Base-by-base conservation (phyloP, 2,888 invertebrate species). In the Trissolcus japonicus region DNA sequence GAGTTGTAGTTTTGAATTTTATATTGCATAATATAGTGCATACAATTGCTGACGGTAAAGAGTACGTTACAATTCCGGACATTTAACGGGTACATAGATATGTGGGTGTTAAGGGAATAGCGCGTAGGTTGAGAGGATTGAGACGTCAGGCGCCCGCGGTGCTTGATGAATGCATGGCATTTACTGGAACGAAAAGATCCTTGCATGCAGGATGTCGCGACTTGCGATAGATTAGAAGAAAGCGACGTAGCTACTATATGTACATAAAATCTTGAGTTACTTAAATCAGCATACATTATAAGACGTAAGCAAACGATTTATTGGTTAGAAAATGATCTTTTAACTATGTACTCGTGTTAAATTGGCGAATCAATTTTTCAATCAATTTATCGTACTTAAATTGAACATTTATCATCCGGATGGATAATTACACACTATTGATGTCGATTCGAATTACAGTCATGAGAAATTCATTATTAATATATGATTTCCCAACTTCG, bases 111-210 rank as follows among this genome's bases (percentile, higher is more conserved):
- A 79, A 81, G 77, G 74, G 81, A 80, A 81, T 80, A 81, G 77
- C 82, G 86, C 87, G 86, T 86, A 84, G 85, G 85, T 84, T 81
- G 85, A 82, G 85, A 81, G 86, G 85, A 89, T 89, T 89, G 87
- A 89, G 89, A 88, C 86, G 88, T 89, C 89, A 86, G 83, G 85
- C 87, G 86, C 87, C 88, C 83, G 87, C 80, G 83, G 88, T 81
- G 87, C 86, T 86, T 88, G 88, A 88, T 88, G 85, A 86, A 88
- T 88, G 86, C 83, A 76, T 77, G 80, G 84, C 85, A 87, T 86
- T 88, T 86, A 85, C 82, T 81, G 82, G 80, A 84, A 86, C 85
- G 85, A 86, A 85, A 84, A 86, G 85, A 84, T 84, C 82, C 83
- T 82, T 80, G 80, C 82, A 84, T 80, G 84, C 81, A 80, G 82